Evolutionary conservation across 2,113 vertebrate species (phyloP).

Genomic region (Paedocypris sp.): DNA sequence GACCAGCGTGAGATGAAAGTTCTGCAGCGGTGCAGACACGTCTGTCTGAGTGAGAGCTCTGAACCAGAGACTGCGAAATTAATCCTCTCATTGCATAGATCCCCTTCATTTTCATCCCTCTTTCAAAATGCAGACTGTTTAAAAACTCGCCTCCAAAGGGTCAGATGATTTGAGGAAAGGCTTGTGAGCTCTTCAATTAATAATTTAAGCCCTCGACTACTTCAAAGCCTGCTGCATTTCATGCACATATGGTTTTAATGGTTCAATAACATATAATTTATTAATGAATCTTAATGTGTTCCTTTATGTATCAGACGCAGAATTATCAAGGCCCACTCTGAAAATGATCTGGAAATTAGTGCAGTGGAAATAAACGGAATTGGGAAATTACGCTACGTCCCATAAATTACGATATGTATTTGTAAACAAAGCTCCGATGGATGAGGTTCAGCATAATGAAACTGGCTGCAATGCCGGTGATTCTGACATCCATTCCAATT

Average conservation of each 20-base stretch:
- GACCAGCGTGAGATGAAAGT: background rate
- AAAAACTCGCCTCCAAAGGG: slow-evolving; percentile 35
- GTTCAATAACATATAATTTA: slow-evolving; percentile 55
- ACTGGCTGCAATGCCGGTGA: too few relatives aligned
- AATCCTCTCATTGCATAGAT: slow-evolving; percentile 18
- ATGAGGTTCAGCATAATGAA: too few relatives aligned
- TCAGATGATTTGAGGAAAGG: slow-evolving; percentile 54
- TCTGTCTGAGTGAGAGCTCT: slow-evolving; percentile 4
- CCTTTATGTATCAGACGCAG: slow-evolving; percentile 34
- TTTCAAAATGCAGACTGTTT: slow-evolving; percentile 35
- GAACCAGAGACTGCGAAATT: slow-evolving; percentile 21
- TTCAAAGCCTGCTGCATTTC: slow-evolving; percentile 54
- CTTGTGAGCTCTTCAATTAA: slow-evolving; percentile 52
- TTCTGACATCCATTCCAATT: too few relatives aligned
- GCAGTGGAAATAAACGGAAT: background rate
- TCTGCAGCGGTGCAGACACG: background rate
- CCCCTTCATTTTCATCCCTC: slow-evolving; percentile 17
- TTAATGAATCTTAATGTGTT: slow-evolving; percentile 59
- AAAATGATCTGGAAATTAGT: slow-evolving; percentile 8
- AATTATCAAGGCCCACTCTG: slow-evolving; percentile 36
- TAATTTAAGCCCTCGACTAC: slow-evolving; percentile 52
- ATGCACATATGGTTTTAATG: slow-evolving; percentile 52
- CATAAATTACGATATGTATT: too few relatives aligned
- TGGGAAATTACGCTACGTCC: too few relatives aligned
- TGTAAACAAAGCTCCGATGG: too few relatives aligned